Base-by-base conservation (phyloP, 2,888 invertebrate species). In the Argyresthia albistria region DNA sequence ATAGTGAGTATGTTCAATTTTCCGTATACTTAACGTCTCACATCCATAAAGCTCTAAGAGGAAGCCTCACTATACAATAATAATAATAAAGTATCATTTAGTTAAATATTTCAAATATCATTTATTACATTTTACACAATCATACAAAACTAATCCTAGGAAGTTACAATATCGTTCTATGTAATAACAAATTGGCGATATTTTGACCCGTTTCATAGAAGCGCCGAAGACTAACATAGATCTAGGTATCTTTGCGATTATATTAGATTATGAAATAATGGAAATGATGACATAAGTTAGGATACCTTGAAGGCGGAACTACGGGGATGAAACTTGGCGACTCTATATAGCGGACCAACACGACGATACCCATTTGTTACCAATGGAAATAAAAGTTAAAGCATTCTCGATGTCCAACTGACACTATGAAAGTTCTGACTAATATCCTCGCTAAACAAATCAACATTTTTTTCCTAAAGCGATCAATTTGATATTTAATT, bases 41-140 rank as follows among this genome's bases (percentile, higher is more conserved):
- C 78, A 75, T 78, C 72, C 78, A 78, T 81, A 82, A 80, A 81
- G 80, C 82, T 82, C 79, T 82, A 80, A 76, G 76, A 82, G 83
- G 86, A 86, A 86, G 84, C 86, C 83, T 86, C 83, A 66, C 83
- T 83, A 81, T 81, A 84, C 76, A 80, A 54, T 47, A 46, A 39
- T 56, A 73, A 70, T 73, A 68, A 68, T 67, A 65, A 70, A 70
- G 73, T 76, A 71, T 59, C 59, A 63, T 58, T 69, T 62, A 64
- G 66, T 70, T 73, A 70, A 70, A 71, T 71, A 72, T 64, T 70
- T 77, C 75, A 79, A 80, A 80, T 80, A 81, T 78, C 67, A 71
- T 78, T 53, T 72, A 70, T 76, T 73, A 75, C 74, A 80, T 78
- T n/a, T 76, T 77, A 81, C 80, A 80, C 81, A 73, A 79, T 75